Evolutionary conservation across 1,140 invertebrate genomes (phyloP).

Genomic region (Spodoptera litura): DNA sequence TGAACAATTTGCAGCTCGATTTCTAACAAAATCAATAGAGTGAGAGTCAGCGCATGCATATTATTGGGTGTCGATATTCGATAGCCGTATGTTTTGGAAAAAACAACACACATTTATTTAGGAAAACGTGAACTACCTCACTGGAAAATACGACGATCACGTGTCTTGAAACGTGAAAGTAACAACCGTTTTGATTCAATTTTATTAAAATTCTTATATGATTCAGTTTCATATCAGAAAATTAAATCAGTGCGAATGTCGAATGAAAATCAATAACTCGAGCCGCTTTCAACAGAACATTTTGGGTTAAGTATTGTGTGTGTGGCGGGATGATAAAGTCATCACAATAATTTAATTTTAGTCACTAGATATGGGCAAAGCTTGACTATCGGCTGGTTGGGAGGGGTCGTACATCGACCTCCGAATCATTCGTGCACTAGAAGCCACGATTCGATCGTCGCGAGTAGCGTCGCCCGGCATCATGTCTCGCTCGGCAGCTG

Average conservation of each 20-base stretch:
- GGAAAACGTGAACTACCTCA: background rate
- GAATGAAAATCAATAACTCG: conserved; percentile 11
- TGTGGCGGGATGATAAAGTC: conserved; percentile 13
- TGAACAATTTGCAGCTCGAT: conserved; percentile 35
- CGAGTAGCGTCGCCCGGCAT: conserved; percentile 57
- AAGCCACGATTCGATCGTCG: conserved; percentile 58
- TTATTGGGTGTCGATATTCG: background rate
- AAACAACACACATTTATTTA: conserved; percentile 4
- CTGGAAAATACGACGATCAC: conserved; percentile 15
- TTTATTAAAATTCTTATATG: background rate
- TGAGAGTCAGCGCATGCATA: conserved; percentile 36
- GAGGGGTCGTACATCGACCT: conserved; percentile 70
- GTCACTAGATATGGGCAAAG: conserved; percentile 38
- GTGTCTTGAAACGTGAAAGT: conserved; percentile 4
- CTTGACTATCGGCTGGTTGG: conserved; percentile 35
- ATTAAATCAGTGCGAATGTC: conserved; percentile 15
- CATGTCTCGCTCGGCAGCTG: conserved; percentile 59
- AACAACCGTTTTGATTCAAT: background rate
- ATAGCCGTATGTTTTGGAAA: conserved; percentile 24
- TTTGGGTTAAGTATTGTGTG: conserved; percentile 6
- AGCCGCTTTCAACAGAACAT: background rate
- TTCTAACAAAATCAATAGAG: conserved; percentile 35
- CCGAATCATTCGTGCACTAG: conserved; percentile 63
- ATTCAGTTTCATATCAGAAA: background rate
- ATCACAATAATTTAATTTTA: conserved; percentile 35